Evolutionary conservation across 2,888 invertebrate species (phyloP).

Genomic region (Caenorhabditis sp.): DNA sequence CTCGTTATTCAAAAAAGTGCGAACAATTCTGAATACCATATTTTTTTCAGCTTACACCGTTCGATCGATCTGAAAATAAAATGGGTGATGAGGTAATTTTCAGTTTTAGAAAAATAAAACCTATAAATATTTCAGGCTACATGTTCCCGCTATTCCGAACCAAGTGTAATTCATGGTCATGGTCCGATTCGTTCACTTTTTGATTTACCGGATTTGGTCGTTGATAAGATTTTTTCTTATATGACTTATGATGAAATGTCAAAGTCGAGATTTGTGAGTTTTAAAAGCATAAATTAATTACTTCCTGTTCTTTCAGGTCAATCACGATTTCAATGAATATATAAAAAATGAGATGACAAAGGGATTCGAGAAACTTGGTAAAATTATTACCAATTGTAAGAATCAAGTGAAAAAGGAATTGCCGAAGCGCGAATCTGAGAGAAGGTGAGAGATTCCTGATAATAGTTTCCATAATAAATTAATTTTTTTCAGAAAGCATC

Average conservation of each 20-base stretch:
- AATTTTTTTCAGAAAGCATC: neutral
- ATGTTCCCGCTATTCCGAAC: neutral
- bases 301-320: neutral
- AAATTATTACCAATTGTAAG: neutral
- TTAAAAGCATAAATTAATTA: too few relatives aligned
- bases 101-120: neutral
- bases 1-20: slow-evolving; percentile 49
- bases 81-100: neutral
- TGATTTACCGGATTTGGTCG: neutral
- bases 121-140: too few relatives aligned
- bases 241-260: slow-evolving; percentile 2
- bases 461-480: too few relatives aligned
- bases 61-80: neutral
- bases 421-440: slow-evolving; percentile 4
- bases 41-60: neutral
- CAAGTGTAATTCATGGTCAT: neutral
- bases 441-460: slow-evolving; percentile 3
- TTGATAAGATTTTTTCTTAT: slow-evolving; percentile 5
- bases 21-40: slow-evolving; percentile 43
- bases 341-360: slow-evolving; percentile 1
- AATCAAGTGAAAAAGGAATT: neutral
- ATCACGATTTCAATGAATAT: slow-evolving; percentile 1
- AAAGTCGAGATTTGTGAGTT: neutral
- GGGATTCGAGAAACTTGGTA: slow-evolving; percentile 6
- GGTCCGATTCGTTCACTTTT: neutral